phyloP scores from a whole-genome alignment of 2,888 invertebrate genomes.

The Tribolium freemani region DNA sequence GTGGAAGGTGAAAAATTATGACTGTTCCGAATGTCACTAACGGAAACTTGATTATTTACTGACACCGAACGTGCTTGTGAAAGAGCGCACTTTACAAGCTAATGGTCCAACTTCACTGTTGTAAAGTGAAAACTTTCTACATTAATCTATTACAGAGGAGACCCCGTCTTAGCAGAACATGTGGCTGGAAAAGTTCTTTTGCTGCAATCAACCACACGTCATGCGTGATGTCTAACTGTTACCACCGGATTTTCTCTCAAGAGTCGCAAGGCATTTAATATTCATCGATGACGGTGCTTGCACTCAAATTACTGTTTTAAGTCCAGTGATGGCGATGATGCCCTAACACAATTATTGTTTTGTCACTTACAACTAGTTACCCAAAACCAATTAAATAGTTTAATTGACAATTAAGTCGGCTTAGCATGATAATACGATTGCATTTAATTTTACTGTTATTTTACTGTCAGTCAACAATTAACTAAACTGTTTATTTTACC shows the following conservation, averaged over 20 bases:
- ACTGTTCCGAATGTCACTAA: constrained; percentile 48
- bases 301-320: constrained; percentile 32
- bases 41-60: constrained; percentile 54
- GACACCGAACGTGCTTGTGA: constrained; percentile 52
- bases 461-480: constrained; percentile 36
- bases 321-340: constrained; percentile 23
- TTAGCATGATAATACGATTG: constrained; percentile 41
- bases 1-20: constrained; percentile 44
- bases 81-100: constrained; percentile 57
- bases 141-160: constrained; percentile 62
- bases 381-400: constrained; percentile 46
- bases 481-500: constrained; percentile 22
- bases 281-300: constrained; percentile 12
- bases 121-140: constrained; percentile 62
- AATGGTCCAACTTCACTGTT: constrained; percentile 62
- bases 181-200: constrained; percentile 46
- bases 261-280: constrained; percentile 17
- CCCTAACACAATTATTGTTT: constrained; percentile 39
- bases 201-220: constrained; percentile 38
- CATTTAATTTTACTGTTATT: constrained; percentile 36
- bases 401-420: constrained; percentile 41
- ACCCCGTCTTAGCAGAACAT: constrained; percentile 50
- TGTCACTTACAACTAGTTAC: constrained; percentile 40
- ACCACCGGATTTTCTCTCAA: background rate
- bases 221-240: constrained; percentile 33